phyloP scores from a whole-genome alignment of 2,888 invertebrate genomes.

The Sphaerophoria rueppellii region DNA sequence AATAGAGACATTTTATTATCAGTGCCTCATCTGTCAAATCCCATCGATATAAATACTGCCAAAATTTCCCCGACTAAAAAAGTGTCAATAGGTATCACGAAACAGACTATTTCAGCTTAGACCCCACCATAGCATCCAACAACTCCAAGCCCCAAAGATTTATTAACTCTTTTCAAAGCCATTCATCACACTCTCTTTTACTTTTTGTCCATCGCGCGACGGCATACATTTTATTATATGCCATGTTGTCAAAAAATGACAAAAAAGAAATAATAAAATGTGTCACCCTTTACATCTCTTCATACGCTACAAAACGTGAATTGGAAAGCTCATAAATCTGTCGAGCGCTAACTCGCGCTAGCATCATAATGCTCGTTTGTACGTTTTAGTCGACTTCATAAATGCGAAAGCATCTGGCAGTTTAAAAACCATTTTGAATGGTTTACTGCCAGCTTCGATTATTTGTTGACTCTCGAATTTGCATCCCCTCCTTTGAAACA shows the following conservation, averaged over 20 bases:
- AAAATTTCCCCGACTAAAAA: not conserved
- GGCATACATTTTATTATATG: constrained; percentile 41
- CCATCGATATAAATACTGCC: not conserved
- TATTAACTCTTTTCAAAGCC: constrained; percentile 46
- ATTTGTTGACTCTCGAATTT: constrained; percentile 68
- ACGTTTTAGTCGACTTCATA: constrained; percentile 61
- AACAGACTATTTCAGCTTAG: not conserved
- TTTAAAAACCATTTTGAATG: constrained; percentile 70
- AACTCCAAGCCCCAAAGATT: constrained; percentile 43
- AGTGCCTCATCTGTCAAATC: not conserved
- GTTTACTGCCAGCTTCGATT: constrained; percentile 71
- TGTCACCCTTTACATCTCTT: constrained; percentile 12
- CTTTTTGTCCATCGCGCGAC: constrained; percentile 7
- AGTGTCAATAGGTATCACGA: not conserved
- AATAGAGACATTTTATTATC: not conserved
- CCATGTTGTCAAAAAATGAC: constrained; percentile 19
- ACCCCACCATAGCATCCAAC: not conserved
- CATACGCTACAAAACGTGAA: not conserved
- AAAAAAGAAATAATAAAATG: constrained; percentile 40
- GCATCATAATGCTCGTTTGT: constrained; percentile 44
- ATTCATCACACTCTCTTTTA: constrained; percentile 39
- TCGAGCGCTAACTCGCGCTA: constrained; percentile 32
- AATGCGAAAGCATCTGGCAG: constrained; percentile 68
- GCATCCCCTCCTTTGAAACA: constrained; percentile 49
- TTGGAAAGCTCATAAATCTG: constrained; percentile 63